Conservation (phyloP, 2,113 vertebrate genomes). For the Aldabrachelys gigantea region DNA sequence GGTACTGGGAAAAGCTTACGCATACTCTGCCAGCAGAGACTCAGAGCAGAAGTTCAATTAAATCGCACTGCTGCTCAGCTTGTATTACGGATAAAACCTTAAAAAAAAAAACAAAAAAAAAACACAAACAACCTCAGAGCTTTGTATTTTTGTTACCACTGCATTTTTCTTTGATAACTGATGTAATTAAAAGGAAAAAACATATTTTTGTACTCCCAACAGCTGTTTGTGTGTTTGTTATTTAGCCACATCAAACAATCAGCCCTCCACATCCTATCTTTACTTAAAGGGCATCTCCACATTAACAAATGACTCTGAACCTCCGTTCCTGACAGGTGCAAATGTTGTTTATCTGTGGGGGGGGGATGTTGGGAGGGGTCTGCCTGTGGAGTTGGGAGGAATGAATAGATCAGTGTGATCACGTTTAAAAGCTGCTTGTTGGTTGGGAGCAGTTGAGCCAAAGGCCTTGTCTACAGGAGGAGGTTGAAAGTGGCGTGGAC, state of each 20-base stretch:
- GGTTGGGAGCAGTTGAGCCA: background rate
- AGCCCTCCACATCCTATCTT: background rate
- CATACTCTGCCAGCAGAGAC: conserved; percentile 86
- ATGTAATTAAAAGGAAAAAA: conserved; percentile 89
- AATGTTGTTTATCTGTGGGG: background rate
- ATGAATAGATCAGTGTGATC: background rate
- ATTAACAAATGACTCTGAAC: accelerated
- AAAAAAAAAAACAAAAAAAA: conserved; percentile 51
- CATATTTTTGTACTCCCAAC: conserved; percentile 97
- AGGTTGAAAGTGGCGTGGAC: background rate
- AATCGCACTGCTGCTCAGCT: conserved; percentile 58
- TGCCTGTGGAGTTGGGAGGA: background rate
- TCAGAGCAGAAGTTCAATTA: conserved; percentile 93
- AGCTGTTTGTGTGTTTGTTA: conserved; percentile 26
- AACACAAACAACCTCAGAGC: conserved; percentile 79
- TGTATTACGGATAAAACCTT: conserved; percentile 28
- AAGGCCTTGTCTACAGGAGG: accelerated
- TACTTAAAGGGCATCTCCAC: background rate
- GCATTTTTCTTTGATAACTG: conserved; percentile 89
- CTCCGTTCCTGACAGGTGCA: background rate
- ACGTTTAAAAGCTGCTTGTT: background rate
- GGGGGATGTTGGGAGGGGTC: background rate
- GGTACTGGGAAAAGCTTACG: conserved; percentile 96
- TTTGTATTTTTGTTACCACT: conserved; percentile 97
- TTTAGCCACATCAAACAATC: background rate